Evolutionary conservation across 2,888 invertebrate species (phyloP), one percentile per base, ranked within the genome.

Genomic region (Xiphydria camelus): DNA sequence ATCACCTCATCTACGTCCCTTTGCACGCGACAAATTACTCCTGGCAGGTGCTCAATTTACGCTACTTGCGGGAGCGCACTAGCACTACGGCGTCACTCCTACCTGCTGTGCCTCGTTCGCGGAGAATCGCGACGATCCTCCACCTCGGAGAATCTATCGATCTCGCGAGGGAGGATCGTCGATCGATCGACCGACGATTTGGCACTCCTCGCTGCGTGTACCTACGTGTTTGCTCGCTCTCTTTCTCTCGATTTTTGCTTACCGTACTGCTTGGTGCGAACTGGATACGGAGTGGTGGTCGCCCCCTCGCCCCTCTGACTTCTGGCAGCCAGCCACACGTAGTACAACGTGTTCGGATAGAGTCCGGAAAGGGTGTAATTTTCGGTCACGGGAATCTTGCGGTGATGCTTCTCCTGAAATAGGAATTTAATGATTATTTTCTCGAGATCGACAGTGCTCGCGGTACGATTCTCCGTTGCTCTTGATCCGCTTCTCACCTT

Each of bases 191-290:
- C 12, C 29, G 12, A 14, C 21, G 10, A 25, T 48, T 32, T 59
- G 70, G 68, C 70, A 70, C 68, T 73, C 72, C 72, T 71, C 62
- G 73, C 73, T 71, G 73, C 73, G 53, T 70, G 60, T 62, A 66
- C 50, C 50, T 48, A 41, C 25, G n/a, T n/a, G n/a, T n/a, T n/a
- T n/a, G n/a, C n/a, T 12, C 15, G 29, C 12, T 7, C 4, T 31
- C 46, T 48, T 52, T 58, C 51, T 51, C 15, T 22, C 10, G 9
- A 42, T 40, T 47, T 50, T 65, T 66, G 81, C 95, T 90, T 91
- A 97, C 97, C 94, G 83, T 94, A 96, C 87, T 94, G 94, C 78
- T 94, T 94, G 40, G 98, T 98, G 79, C 92, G 86, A 63, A 94
- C 93, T 57, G 93, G 91, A 59, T 95, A 89, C 9, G 94, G 91